phyloP scores from a whole-genome alignment of 1,140 invertebrate genomes.

The Pollicipes pollicipes region DNA sequence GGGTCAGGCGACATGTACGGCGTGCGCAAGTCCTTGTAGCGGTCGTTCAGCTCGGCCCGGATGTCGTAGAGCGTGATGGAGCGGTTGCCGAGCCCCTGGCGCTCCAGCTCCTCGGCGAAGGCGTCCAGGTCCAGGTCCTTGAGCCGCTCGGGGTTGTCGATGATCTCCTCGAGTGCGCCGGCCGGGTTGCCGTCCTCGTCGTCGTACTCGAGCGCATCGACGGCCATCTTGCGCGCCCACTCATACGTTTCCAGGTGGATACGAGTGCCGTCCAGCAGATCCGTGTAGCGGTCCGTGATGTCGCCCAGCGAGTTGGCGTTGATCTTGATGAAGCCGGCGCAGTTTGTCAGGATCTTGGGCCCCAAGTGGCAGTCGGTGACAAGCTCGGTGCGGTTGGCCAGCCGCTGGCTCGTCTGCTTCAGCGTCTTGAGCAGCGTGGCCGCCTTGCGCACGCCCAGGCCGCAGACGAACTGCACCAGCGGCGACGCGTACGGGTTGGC shows the following conservation, averaged over 20 bases:
- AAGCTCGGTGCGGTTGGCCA: slow-evolving; percentile 87
- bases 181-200: slow-evolving; percentile 87
- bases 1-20: slow-evolving; percentile 56
- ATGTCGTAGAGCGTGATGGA: slow-evolving; percentile 96
- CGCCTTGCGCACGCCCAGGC: slow-evolving; percentile 87
- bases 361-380: slow-evolving; percentile 92
- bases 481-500: slow-evolving; percentile 68
- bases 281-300: slow-evolving; percentile 41
- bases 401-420: slow-evolving; percentile 78
- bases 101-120: slow-evolving; percentile 90
- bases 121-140: slow-evolving; percentile 96
- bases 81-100: slow-evolving; percentile 89
- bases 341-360: slow-evolving; percentile 97
- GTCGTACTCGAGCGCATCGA: slow-evolving; percentile 95
- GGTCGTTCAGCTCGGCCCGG: slow-evolving; percentile 77
- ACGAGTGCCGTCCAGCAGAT: slow-evolving; percentile 90
- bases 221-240: slow-evolving; percentile 99
- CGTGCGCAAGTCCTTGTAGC: slow-evolving; percentile 84
- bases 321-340: slow-evolving; percentile 97
- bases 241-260: slow-evolving; percentile 99
- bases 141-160: slow-evolving; percentile 82
- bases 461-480: slow-evolving; percentile 94
- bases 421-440: slow-evolving; percentile 71
- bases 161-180: slow-evolving; percentile 88
- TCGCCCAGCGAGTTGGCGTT: slow-evolving; percentile 88